Percentiles rank a stretch among this genome's conserved stretches.
These are phyloP conservation scores for Musca vetustissima DNA, from an alignment of 1,140 invertebrate species.

Conservation along the genomic window DNA sequence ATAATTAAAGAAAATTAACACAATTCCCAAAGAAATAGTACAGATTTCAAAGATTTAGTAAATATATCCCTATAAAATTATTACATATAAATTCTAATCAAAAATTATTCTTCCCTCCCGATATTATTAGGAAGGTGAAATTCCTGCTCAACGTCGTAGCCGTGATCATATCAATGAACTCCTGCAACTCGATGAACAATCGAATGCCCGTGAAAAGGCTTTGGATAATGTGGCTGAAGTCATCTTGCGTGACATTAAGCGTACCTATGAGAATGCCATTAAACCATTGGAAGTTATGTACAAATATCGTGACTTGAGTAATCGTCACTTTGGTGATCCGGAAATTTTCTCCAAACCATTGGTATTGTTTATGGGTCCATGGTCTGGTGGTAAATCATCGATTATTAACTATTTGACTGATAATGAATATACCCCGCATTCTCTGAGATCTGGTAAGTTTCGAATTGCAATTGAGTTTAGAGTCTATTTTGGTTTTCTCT, in stretches of 20 bases:
- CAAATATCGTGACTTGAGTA: constrained; percentile 90
- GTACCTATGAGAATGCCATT: constrained; percentile 83
- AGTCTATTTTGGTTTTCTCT: neutral
- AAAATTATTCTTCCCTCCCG: neutral
- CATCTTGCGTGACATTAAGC: constrained; percentile 83
- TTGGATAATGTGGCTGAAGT: constrained; percentile 74
- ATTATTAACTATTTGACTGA: constrained; percentile 92
- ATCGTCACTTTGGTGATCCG: constrained; percentile 88
- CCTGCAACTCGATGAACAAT: constrained; percentile 76
- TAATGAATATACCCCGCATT: constrained; percentile 78
- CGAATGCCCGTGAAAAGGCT: constrained; percentile 69
- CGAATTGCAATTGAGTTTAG: neutral
- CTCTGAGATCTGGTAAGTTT: constrained; percentile 78
- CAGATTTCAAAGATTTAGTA: no score
- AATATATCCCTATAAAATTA: neutral
- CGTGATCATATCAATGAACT: constrained; percentile 80
- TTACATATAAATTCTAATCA: neutral
- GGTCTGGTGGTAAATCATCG: constrained; percentile 93
- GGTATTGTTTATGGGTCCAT: constrained; percentile 91
- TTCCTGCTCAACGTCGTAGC: constrained; percentile 74
- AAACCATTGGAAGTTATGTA: constrained; percentile 87
- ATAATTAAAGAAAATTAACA: no score
- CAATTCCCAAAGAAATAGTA: no score
- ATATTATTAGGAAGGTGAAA: constrained; percentile 64
- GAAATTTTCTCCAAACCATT: constrained; percentile 95